Base-by-base conservation (phyloP, 2,113 vertebrate genomes). In the Desmodus rotundus region DNA sequence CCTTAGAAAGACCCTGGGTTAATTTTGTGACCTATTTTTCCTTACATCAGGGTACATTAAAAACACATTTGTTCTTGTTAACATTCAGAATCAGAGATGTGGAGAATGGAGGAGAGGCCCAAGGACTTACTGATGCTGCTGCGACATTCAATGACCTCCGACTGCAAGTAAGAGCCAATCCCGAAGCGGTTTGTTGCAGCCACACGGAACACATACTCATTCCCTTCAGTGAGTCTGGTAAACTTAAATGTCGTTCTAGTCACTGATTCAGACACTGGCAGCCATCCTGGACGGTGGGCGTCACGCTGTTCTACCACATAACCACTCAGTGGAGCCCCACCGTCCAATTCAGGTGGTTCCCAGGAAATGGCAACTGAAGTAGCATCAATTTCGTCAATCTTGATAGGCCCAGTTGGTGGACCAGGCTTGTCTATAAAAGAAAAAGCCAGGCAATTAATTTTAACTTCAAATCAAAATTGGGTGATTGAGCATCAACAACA, bases 271-370 rank as follows among this genome's bases (percentile, higher is more conserved):
- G 99, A 99, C 96, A 99, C 98, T 31, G 99, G 99, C 89, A 99
- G 97, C 99, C 99, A 99, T 96, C 99, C 99, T 76, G 99, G 99
- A 90, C 99, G 99, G 96, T 99, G 99, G 77, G 99, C 99, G 90
- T 99, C 99, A 6, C 99, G 99, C 94, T 99, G 99, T 96, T 99
- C 99, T 77, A 99, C 99, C 61, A 98, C 98, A 20, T 99, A 99
- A 19, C 99, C 99, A 41, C 99, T 99, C 95, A 99, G 84, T 11
- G 99, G 98, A 92, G 99, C 99, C 16, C 99, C 99, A 22, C 99
- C 99, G 68, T 99, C 99, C 97, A 99, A 98, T 87, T 98, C 97
- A 43, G 99, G 99, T 87, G 99, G 98, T 94, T 99, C 99, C 99
- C 99, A 99, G 97, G 99, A 99, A 95, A 99, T 99, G 76, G 98